phyloP scores from a whole-genome alignment of 2,113 vertebrate species.

The Oryzias melastigma region DNA sequence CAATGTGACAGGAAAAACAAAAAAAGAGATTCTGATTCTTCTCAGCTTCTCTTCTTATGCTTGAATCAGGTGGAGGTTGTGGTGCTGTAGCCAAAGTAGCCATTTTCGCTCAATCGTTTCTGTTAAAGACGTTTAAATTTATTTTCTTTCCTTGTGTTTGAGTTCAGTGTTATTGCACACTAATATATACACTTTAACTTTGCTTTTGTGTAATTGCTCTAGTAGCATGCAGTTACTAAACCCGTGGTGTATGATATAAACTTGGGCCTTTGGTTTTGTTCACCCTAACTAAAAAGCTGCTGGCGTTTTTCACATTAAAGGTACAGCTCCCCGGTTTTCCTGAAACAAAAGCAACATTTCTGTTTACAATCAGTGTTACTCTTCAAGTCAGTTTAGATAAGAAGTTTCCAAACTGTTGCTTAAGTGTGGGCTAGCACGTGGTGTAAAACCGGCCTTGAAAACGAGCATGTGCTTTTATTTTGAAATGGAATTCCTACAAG shows the following conservation, averaged over 20 bases:
- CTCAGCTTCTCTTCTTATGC: slow-evolving; percentile 33
- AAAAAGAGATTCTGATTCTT: slow-evolving; percentile 9
- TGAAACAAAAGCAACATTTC: no score
- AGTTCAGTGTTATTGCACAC: slow-evolving; percentile 41
- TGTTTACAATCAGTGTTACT: no score
- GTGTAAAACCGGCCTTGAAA: no score
- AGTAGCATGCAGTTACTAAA: slow-evolving; percentile 3
- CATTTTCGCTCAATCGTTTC: slow-evolving; percentile 26
- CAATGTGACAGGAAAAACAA: slow-evolving; percentile 20
- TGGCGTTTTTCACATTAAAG: slow-evolving; percentile 4
- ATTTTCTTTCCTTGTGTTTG: slow-evolving; percentile 43
- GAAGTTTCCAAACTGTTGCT: no score
- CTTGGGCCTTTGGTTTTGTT: slow-evolving; percentile 1
- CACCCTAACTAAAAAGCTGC: not conserved
- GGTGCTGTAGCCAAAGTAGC: slow-evolving; percentile 49
- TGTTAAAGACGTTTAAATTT: slow-evolving; percentile 19
- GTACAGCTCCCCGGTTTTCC: not conserved
- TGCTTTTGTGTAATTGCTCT: slow-evolving; percentile 24
- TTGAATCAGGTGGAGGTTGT: slow-evolving; percentile 49
- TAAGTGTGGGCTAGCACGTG: no score
- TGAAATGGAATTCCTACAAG: no score
- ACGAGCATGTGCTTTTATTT: no score
- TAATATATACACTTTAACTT: slow-evolving; percentile 18
- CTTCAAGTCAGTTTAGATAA: no score
- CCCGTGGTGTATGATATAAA: slow-evolving; percentile 4